Base-by-base conservation (phyloP, 2,888 invertebrate species). In the Tetramorium bicarinatum region DNA sequence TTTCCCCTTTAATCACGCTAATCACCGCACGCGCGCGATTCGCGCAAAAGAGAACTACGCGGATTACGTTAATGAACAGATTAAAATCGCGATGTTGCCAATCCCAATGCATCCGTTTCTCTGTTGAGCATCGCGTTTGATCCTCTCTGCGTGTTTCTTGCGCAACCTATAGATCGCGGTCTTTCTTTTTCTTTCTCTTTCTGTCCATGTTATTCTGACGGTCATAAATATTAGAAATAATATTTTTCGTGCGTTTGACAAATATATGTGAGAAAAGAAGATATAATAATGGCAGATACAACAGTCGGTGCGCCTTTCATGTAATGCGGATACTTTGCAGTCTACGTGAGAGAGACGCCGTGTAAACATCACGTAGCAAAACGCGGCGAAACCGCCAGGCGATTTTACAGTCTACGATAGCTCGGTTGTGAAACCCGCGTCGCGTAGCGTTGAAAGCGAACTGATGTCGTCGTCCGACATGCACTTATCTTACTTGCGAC, bases 1-100 rank as follows among this genome's bases (percentile, higher is more conserved):
- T 67, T 75, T 44, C 18, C 79, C 52, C 81, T 80, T 80, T 80
- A 80, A 80, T 80, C 84, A 66, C 61, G 64, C 74, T 84, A 84
- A 84, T 84, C 74, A 67, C 66, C 62, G 49, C 84, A 84, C 86
- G 72, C 67, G 82, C 77, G 82, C 75, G 64, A 82, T 41, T 47
- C 62, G 56, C 29, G 25, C 44, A 52, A 74, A 74, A 83, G 82
- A 84, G 71, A 79, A 79, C 82, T 74, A 84, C 85, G 82, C 79
- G 85, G 87, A 89, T 89, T 89, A 87, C 87, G 85, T 80, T 89
- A 90, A 91, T 90, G 87, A 90, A 91, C 87, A 88, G 87, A 90
- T 91, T 88, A 90, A 88, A 91, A 88, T 87, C 86, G 84, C 85
- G 79, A 84, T 69, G 54, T 85, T 76, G 79, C 80, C 80, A 85